A percentile compares a stretch with the other conserved stretches of the same genome.
These are phyloP conservation scores for Rhabdophis nuchalis DNA, from an alignment of 2,797 vertebrate genomes.

Conservation along the genomic window DNA sequence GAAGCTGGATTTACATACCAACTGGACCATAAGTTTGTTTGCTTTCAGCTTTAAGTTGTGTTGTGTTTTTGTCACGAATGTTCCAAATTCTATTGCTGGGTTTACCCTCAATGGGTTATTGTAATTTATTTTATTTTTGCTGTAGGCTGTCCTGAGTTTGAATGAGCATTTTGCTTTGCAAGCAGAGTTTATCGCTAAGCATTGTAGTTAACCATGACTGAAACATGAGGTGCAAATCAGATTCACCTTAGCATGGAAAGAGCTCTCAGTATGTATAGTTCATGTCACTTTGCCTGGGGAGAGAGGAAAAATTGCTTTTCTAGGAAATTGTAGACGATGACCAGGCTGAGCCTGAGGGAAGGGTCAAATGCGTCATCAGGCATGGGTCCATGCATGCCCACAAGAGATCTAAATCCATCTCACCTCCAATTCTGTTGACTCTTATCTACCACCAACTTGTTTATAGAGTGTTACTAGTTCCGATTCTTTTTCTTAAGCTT, in stretches of 20 bases:
- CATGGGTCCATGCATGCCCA: background rate
- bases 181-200: background rate
- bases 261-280: background rate
- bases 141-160: background rate
- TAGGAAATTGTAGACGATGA: background rate
- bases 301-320: background rate
- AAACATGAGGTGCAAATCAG: background rate
- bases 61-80: background rate
- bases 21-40: background rate
- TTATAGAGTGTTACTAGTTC: background rate
- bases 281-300: background rate
- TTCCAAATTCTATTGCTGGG: background rate
- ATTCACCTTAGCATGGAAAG: background rate
- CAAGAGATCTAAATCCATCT: background rate
- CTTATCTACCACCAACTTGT: background rate
- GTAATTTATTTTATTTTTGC: background rate
- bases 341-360: background rate
- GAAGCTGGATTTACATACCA: background rate
- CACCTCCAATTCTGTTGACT: background rate
- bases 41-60: background rate
- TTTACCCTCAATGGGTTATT: background rate
- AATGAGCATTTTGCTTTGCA: background rate
- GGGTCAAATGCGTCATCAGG: background rate
- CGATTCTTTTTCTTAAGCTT: background rate
- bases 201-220: background rate